Evolutionary conservation across 2,797 vertebrate species (phyloP).

Genomic region (Phrynocephalus forsythii): DNA sequence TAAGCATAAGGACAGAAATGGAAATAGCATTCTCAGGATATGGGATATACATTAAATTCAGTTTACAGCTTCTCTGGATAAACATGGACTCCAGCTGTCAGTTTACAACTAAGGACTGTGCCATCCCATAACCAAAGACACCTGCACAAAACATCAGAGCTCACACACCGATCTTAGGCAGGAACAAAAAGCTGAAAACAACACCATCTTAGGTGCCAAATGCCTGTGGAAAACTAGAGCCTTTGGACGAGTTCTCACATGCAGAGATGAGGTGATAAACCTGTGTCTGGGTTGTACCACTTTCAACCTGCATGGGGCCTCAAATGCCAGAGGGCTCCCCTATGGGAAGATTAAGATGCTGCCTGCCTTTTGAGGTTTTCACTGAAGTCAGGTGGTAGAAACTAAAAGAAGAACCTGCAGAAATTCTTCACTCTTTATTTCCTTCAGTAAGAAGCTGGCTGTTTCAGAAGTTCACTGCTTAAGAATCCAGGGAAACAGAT

Average conservation of each 20-base stretch:
- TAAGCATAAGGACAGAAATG: constrained; percentile 61
- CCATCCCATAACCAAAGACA: constrained; percentile 46
- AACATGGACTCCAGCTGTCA: constrained; percentile 77
- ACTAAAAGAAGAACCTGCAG: not conserved
- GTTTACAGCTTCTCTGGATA: constrained; percentile 76
- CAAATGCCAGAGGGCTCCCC: not conserved
- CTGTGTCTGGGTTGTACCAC: not conserved
- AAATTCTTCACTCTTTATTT: not conserved
- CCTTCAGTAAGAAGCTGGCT: no score
- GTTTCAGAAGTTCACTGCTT: no score
- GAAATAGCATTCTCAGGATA: constrained; percentile 73
- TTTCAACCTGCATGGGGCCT: not conserved
- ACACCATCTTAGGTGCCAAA: constrained; percentile 28
- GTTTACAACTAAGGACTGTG: constrained; percentile 45
- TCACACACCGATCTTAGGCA: constrained; percentile 24
- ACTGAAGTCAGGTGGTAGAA: not conserved
- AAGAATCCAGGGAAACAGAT: not conserved
- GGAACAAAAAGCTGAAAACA: constrained; percentile 58
- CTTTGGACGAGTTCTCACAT: constrained; percentile 37
- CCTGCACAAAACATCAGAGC: constrained; percentile 69
- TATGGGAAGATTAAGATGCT: no score
- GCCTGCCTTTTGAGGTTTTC: no score
- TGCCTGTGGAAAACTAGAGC: constrained; percentile 49
- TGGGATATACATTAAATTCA: constrained; percentile 68
- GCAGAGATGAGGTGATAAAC: constrained; percentile 39